Conservation (phyloP, 1,140 invertebrate genomes). For the Antheraea pernyi region DNA sequence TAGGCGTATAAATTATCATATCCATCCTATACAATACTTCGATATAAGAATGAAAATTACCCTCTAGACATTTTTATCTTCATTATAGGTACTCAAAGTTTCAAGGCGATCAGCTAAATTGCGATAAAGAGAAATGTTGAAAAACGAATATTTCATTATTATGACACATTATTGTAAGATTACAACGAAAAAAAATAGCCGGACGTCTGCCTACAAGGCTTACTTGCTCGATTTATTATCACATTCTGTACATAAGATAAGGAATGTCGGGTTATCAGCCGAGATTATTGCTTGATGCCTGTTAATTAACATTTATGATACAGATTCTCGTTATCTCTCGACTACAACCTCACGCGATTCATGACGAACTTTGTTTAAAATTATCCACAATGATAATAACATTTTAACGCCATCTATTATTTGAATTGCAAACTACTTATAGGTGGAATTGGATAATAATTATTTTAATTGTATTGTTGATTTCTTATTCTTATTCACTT, state of each 20-base stretch:
- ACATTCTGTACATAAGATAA: background rate
- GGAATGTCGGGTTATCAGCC: background rate
- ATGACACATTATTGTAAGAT: too few species aligned
- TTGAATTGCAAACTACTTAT: background rate
- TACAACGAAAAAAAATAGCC: background rate
- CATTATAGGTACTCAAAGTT: too few species aligned
- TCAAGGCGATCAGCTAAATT: too few species aligned
- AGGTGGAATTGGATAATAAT: background rate
- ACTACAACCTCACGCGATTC: background rate
- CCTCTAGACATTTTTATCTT: too few species aligned
- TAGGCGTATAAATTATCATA: too few species aligned
- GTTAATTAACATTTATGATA: slow-evolving; percentile 3
- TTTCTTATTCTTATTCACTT: too few species aligned
- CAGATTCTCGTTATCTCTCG: background rate
- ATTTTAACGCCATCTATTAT: background rate
- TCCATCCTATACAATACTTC: too few species aligned
- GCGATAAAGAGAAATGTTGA: too few species aligned
- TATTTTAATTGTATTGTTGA: too few species aligned
- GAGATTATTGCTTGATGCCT: background rate
- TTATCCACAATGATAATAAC: background rate
- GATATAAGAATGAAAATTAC: too few species aligned
- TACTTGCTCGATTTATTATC: background rate
- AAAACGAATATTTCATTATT: too few species aligned
- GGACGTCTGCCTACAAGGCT: background rate
- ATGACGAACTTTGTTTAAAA: background rate